These are phyloP conservation scores for Carcina quercana DNA, from an alignment of 2,888 invertebrate species.

Conservation along the genomic window DNA sequence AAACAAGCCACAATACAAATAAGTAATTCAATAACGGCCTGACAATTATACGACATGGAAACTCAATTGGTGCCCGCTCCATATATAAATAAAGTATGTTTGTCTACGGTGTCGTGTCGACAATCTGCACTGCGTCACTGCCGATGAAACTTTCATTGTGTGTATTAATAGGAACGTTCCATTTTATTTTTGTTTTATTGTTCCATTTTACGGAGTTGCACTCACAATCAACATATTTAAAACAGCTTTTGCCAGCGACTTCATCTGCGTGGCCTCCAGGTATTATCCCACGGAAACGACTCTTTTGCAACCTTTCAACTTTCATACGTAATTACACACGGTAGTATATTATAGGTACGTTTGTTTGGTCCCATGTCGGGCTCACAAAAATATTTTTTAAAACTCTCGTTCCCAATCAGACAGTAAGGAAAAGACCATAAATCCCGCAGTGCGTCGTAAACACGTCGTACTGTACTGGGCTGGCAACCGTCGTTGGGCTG, in stretches of 20 bases:
- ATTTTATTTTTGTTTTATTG: not conserved
- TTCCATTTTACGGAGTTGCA: not conserved
- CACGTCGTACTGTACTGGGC: slow-evolving; percentile 23
- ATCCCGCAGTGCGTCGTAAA: slow-evolving; percentile 28
- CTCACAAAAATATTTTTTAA: too few species aligned
- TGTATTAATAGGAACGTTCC: too few species aligned
- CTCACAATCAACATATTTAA: not conserved
- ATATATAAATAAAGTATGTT: slow-evolving; percentile 27
- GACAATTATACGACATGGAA: slow-evolving; percentile 28
- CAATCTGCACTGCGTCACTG: not conserved
- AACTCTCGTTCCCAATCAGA: slow-evolving; percentile 26
- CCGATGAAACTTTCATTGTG: not conserved
- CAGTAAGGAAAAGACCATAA: slow-evolving; percentile 26
- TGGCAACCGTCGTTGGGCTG: too few species aligned
- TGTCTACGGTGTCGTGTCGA: too few species aligned
- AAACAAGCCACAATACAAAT: slow-evolving; percentile 15
- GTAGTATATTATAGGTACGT: too few species aligned
- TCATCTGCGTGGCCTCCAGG: too few species aligned
- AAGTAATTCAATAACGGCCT: slow-evolving; percentile 13
- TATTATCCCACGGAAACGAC: too few species aligned
- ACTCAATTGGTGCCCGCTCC: slow-evolving; percentile 25
- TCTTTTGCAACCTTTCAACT: too few species aligned
- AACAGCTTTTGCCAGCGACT: slow-evolving; percentile 11
- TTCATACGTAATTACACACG: too few species aligned
- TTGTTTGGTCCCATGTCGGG: too few species aligned